A percentile compares a stretch with the other conserved stretches of the same genome.
phyloP scores from a whole-genome alignment of 1,140 invertebrate species.

The Zaprionus capensis region DNA sequence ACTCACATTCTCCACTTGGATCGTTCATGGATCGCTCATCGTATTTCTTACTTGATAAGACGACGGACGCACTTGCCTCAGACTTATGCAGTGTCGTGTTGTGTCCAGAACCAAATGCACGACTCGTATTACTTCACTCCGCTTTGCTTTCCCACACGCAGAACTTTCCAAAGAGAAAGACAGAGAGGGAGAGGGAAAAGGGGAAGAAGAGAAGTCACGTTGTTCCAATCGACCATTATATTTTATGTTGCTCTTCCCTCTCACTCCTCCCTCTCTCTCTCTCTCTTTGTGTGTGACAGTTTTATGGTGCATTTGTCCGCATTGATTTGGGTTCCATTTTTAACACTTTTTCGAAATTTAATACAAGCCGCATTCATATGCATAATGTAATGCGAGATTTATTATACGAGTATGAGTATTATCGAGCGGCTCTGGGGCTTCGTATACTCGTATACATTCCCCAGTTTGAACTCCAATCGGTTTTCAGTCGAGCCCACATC shows the following conservation, averaged over 20 bases:
- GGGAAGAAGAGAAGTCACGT: conserved; percentile 54
- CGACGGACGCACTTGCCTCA: conserved; percentile 9
- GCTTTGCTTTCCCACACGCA: conserved; percentile 55
- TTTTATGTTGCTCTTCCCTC: conserved; percentile 57
- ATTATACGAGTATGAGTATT: conserved; percentile 69
- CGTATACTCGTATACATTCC: background rate
- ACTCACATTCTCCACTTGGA: conserved; percentile 35
- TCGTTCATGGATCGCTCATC: conserved; percentile 11
- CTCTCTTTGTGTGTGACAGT: conserved; percentile 56
- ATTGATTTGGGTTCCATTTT: conserved; percentile 65
- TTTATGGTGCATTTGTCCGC: conserved; percentile 68
- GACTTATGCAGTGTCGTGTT: conserved; percentile 31
- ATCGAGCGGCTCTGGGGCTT: conserved; percentile 11
- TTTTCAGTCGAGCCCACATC: conserved; percentile 59
- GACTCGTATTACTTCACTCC: conserved; percentile 15
- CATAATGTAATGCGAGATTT: conserved; percentile 77
- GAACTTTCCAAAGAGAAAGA: conserved; percentile 64
- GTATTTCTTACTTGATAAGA: conserved; percentile 39
- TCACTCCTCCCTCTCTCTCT: background rate
- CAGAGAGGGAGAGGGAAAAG: background rate
- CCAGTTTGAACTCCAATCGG: background rate
- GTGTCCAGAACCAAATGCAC: conserved; percentile 39
- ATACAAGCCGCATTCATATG: conserved; percentile 76
- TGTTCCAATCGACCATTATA: conserved; percentile 55
- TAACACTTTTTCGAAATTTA: conserved; percentile 77